These are phyloP conservation scores for Psittacus erithacus DNA, from an alignment of 2,113 vertebrate species.

Conservation along the genomic window DNA sequence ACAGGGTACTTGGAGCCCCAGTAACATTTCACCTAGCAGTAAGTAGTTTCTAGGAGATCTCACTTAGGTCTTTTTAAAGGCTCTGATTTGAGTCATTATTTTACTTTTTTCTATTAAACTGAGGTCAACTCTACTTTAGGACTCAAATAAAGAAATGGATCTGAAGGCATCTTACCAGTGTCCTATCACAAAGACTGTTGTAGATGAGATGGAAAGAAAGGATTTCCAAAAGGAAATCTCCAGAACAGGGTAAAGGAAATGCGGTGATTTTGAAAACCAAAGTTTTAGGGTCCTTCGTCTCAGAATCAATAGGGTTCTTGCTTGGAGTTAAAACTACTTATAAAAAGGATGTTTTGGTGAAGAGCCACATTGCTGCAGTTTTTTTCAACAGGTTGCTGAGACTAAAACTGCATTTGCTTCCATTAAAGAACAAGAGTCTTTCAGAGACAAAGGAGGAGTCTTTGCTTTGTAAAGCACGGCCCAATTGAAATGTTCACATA, in stretches of 20 bases:
- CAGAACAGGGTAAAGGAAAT: neutral
- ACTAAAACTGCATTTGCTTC: slow-evolving; percentile 21
- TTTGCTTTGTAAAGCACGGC: neutral
- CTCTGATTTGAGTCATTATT: neutral
- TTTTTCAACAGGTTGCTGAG: slow-evolving; percentile 15
- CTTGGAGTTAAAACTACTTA: neutral
- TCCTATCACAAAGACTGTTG: neutral
- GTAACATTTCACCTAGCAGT: neutral
- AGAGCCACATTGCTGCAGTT: neutral
- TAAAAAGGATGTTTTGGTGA: neutral
- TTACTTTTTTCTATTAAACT: neutral
- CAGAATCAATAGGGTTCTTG: neutral
- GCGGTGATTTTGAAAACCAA: neutral
- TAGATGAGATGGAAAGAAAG: neutral
- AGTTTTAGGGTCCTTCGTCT: neutral
- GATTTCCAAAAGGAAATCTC: no score
- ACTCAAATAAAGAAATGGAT: neutral
- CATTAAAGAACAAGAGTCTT: slow-evolving; percentile 7
- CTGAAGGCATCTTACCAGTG: neutral
- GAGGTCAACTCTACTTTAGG: neutral
- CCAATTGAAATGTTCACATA: neutral
- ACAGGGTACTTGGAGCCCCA: neutral
- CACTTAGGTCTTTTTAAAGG: neutral
- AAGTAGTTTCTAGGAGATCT: neutral
- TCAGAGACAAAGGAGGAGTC: neutral